Conservation (phyloP, 2,888 invertebrate species). For the Diarsia mendica region DNA sequence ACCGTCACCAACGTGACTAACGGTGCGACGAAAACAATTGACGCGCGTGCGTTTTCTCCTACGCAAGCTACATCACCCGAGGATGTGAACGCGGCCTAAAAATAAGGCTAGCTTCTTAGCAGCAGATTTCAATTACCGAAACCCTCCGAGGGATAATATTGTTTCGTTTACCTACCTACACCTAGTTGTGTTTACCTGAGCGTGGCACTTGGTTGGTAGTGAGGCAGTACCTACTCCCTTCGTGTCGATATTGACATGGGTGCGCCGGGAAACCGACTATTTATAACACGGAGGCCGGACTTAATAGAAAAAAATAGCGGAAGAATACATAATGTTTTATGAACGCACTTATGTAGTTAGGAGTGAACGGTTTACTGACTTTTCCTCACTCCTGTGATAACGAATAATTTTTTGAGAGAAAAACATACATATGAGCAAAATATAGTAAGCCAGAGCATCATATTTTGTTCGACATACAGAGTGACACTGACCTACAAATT, state of each 20-base stretch:
- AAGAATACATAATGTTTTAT: conserved; percentile 53
- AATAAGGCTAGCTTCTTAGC: conserved; percentile 44
- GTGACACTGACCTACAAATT: too few relatives aligned
- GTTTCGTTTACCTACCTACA: conserved; percentile 46
- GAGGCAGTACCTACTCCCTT: conserved; percentile 55
- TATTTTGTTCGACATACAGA: too few relatives aligned
- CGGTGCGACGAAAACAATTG: not conserved
- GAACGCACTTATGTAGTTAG: conserved; percentile 42
- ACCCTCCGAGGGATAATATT: conserved; percentile 56
- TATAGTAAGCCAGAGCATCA: not conserved
- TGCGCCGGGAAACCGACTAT: conserved; percentile 69
- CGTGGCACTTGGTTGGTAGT: conserved; percentile 28
- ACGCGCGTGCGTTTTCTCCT: not conserved
- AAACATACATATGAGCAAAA: not conserved
- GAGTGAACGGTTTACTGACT: conserved; percentile 31
- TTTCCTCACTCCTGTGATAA: conserved; percentile 7
- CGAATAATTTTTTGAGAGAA: conserved; percentile 3
- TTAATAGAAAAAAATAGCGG: conserved; percentile 61
- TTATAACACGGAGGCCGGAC: conserved; percentile 63
- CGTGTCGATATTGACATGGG: conserved; percentile 75
- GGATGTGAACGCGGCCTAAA: not conserved
- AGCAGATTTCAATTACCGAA: conserved; percentile 63
- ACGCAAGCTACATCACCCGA: not conserved
- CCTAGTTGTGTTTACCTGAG: conserved; percentile 64
- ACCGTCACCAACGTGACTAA: not conserved